Base-by-base conservation (phyloP, 92 coral and sea anemone species). In the Epizoanthus illoricatus region DNA sequence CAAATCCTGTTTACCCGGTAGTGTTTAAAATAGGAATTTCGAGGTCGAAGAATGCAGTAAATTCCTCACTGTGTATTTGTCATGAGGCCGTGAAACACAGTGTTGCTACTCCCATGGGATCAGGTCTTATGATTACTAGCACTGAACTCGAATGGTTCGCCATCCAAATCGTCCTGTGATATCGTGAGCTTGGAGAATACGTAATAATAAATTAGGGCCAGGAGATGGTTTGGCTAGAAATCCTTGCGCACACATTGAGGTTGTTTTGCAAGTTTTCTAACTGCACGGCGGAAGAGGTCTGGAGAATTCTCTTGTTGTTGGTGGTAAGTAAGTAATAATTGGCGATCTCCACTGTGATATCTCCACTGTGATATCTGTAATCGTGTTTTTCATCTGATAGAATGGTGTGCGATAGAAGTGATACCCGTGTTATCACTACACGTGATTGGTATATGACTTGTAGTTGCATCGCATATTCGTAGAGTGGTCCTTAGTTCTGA, bases 221-320 rank as follows among this genome's bases (percentile, higher is more conserved):
- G 45, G 57, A 73, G 40, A 73, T 73, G 79, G 63, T 52, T 49
- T 73, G 79, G 79, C 24, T 20, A 73, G 79, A 73, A 49, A 24
- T 73, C 12, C 61, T 54, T 2, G 62, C 33, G 40, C 65, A 20
- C 45, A 43, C 71, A 3, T 41, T 41, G 43, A 63, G 71, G 23
- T 19, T 78, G 40, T 45, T 63, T 41, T 62, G 82, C 55, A 70
- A 42, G 4, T 20, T 78, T 21, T 78, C 71, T 5, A 78, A 63
- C 40, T 78, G 28, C 66, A 49, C 82, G 12, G 82, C 62, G 6
- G 54, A 15, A 63, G 82, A 45, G 61, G 28, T 78, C 41, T 78
- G 82, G 82, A 78, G 28, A 42, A 12, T 78, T 78, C 28, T 78
- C 71, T 11, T 63, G 6, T 18, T 78, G 15, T 45, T 78, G 1